Percentiles rank a stretch among this genome's conserved stretches.
phyloP scores from a whole-genome alignment of 2,797 vertebrate genomes.

The Syngnathus acus region DNA sequence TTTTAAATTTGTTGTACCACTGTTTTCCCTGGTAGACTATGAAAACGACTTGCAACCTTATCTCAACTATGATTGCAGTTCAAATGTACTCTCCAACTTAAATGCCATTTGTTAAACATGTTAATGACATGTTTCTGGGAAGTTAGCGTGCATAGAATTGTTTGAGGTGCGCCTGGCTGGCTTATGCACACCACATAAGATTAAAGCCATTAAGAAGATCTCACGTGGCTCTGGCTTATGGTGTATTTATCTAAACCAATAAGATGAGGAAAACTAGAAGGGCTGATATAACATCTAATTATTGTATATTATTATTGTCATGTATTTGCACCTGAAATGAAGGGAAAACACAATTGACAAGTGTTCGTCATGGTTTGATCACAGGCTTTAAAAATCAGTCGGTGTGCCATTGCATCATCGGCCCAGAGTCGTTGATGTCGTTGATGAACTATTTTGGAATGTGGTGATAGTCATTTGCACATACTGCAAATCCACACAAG shows the following conservation, averaged over 20 bases:
- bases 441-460: conserved; percentile 24
- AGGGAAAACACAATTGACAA: background rate
- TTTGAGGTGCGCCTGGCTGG: background rate
- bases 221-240: conserved; percentile 23
- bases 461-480: conserved; percentile 20
- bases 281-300: conserved; percentile 14
- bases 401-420: conserved; percentile 17
- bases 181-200: conserved; percentile 9
- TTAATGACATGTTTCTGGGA: background rate
- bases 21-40: conserved; percentile 35
- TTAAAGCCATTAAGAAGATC: conserved; percentile 32
- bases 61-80: background rate
- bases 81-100: background rate
- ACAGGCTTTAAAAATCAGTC: conserved; percentile 4
- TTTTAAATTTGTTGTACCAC: conserved; percentile 50
- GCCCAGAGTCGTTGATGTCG: conserved; percentile 12
- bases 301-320: background rate
- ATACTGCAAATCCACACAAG: conserved; percentile 32
- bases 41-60: background rate
- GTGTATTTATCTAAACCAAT: conserved; percentile 33
- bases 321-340: background rate
- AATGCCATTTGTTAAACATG: background rate
- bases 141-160: background rate
- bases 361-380: conserved; percentile 6
- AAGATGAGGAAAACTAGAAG: conserved; percentile 17